Percentiles rank a stretch among this genome's conserved stretches.
Evolutionary conservation across 2,113 vertebrate genomes (phyloP).

Genomic region (Pseudorasbora parva): DNA sequence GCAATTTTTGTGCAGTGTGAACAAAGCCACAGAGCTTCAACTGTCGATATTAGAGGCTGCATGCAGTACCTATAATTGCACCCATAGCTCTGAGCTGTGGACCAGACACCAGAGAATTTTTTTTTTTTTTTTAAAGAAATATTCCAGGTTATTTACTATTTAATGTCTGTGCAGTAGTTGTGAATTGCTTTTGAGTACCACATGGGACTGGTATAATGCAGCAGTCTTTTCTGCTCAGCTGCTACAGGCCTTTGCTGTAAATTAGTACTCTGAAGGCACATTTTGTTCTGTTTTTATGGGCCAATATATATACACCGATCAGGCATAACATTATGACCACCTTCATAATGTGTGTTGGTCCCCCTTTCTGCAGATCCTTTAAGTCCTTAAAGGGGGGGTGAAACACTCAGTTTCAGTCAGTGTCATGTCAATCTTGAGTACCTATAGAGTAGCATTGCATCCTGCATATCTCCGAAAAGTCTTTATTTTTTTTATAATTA

Average conservation of each 20-base stretch:
- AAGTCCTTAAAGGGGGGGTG: too few species aligned
- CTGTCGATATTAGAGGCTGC: not conserved
- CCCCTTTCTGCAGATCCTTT: too few species aligned
- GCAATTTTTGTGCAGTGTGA: not conserved
- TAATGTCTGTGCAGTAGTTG: not conserved
- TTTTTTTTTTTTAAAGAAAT: not conserved
- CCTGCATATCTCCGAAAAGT: too few species aligned
- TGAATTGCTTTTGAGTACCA: not conserved
- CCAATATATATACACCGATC: too few species aligned
- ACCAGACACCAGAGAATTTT: not conserved
- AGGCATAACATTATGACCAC: too few species aligned
- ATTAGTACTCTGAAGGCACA: not conserved
- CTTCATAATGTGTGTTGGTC: too few species aligned
- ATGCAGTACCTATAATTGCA: not conserved
- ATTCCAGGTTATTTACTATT: not conserved
- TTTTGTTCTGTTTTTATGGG: not conserved
- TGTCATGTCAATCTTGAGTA: too few species aligned
- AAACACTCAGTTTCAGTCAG: too few species aligned
- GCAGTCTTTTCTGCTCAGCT: not conserved
- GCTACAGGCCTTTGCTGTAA: not conserved
- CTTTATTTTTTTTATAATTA: too few species aligned
- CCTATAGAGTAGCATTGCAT: too few species aligned
- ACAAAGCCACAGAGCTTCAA: not conserved
- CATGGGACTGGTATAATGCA: not conserved
- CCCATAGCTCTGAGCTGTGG: constrained; percentile 5